Evolutionary conservation across 1,140 invertebrate genomes (phyloP).

Genomic region (Heliconius nattereri): DNA sequence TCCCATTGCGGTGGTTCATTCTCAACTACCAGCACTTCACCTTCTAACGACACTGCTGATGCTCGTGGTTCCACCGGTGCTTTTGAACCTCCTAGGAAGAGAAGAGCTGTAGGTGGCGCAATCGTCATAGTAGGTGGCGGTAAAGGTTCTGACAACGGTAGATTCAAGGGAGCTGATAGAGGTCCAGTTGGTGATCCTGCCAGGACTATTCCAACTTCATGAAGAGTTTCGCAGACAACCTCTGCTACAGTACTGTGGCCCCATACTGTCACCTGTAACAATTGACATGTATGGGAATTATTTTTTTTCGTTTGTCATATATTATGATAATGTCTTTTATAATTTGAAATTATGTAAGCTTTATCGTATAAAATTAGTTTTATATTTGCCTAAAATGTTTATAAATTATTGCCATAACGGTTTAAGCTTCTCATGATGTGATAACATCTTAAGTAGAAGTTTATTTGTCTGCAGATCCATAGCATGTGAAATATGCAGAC

Average conservation of each 20-base stretch:
- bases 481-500: conserved; percentile 16
- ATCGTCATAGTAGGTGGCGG: conserved; percentile 50
- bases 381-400: background rate
- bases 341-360: background rate
- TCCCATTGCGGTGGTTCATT: conserved; percentile 81
- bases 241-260: conserved; percentile 70
- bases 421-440: conserved; percentile 15
- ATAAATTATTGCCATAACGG: background rate
- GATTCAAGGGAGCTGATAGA: conserved; percentile 54
- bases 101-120: conserved; percentile 78
- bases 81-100: conserved; percentile 84
- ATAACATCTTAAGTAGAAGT: conserved; percentile 30
- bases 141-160: conserved; percentile 58
- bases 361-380: background rate
- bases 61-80: conserved; percentile 83
- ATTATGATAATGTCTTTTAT: background rate
- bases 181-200: conserved; percentile 64
- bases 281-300: conserved; percentile 6
- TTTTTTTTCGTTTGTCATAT: background rate
- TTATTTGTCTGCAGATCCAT: conserved; percentile 27
- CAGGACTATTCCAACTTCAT: conserved; percentile 64
- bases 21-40: conserved; percentile 84
- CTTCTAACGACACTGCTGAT: conserved; percentile 81
- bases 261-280: conserved; percentile 69
- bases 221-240: conserved; percentile 64